Evolutionary conservation across 2,888 invertebrate species (phyloP), one percentile per base, ranked within the genome.

Genomic region (Stictocephala bisonia): DNA sequence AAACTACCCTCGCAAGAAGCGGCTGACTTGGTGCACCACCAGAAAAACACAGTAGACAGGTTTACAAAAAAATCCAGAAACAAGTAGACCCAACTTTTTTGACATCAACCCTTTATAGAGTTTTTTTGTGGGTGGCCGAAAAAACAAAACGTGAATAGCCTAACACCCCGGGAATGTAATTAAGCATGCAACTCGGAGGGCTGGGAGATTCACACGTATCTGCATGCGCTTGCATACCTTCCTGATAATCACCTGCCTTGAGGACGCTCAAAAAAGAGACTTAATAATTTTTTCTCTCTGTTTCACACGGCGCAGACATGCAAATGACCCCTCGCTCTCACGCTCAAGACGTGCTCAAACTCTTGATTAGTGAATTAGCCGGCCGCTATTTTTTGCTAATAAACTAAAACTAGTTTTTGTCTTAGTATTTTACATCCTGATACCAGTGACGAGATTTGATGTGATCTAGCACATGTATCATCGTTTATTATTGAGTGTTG

Each of bases 1-100:
- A 56, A 56, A 56, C 56, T 56, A 27, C 56, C 56, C 56, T 56
- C 56, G 56, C 56, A 56, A 56, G 56, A 56, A 56, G 56, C 51
- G 24, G 29, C 56, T 27, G 56, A 27, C 56, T 56, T 31, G 56
- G 56, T 56, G 56, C 56, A 29, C 56, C n/a, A 31, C 56, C 29
- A 56, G 56, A 56, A 56, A 56, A 56, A 56, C 56, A 18, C 22
- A 27, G 56, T 31, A 31, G 26, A 56, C 56, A 56, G 56, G 56
- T 56, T 56, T 56, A 56, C 15, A 56, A 56, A 56, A 56, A 56
- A 26, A n/a, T n/a, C 51, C 18, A 27, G 56, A 56, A 29, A 31
- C 56, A 29, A 51, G 51, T 51, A 56, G 56, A 29, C 56, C 56
- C 56, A 31, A 27, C 29, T 56, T 56, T 56, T 56, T 56, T 29